Percentiles rank a stretch among this genome's conserved stretches.
phyloP scores from a whole-genome alignment of 2,888 invertebrate species.

The Stenodera caucasica region DNA sequence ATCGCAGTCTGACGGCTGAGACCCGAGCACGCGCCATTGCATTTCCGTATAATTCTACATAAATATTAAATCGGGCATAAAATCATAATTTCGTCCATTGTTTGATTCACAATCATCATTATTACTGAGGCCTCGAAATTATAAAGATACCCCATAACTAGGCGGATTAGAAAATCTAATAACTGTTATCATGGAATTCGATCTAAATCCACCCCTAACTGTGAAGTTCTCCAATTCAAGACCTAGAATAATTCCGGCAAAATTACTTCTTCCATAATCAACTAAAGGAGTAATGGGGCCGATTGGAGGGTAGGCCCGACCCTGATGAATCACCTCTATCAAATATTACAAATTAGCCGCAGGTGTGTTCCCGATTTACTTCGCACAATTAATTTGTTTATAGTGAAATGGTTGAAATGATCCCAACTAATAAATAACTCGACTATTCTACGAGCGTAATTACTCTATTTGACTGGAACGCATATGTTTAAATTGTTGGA shows the following conservation, averaged over 20 bases:
- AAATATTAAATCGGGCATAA: constrained; percentile 28
- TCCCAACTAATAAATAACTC: constrained; percentile 26
- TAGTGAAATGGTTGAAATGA: constrained; percentile 26
- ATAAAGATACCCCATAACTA: too few relatives aligned
- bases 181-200: too few relatives aligned
- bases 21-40: constrained; percentile 44
- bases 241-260: too few relatives aligned
- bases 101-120: constrained; percentile 20
- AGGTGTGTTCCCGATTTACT: constrained; percentile 29
- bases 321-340: too few relatives aligned
- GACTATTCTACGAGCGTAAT: constrained; percentile 22
- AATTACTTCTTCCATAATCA: too few relatives aligned
- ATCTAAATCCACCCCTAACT: too few relatives aligned
- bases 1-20: constrained; percentile 34
- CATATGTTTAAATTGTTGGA: constrained; percentile 21
- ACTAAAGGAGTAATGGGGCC: too few relatives aligned
- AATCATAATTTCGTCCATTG: constrained; percentile 19
- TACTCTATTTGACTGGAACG: constrained; percentile 24
- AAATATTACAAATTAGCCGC: constrained; percentile 25
- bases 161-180: too few relatives aligned
- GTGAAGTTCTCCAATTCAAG: too few relatives aligned
- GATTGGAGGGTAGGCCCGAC: too few relatives aligned
- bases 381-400: constrained; percentile 31
- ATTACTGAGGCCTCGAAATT: constrained; percentile 14
- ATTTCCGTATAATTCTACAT: constrained; percentile 41